Evolutionary conservation across 1,140 invertebrate genomes (phyloP).

Genomic region (Apis cerana): DNA sequence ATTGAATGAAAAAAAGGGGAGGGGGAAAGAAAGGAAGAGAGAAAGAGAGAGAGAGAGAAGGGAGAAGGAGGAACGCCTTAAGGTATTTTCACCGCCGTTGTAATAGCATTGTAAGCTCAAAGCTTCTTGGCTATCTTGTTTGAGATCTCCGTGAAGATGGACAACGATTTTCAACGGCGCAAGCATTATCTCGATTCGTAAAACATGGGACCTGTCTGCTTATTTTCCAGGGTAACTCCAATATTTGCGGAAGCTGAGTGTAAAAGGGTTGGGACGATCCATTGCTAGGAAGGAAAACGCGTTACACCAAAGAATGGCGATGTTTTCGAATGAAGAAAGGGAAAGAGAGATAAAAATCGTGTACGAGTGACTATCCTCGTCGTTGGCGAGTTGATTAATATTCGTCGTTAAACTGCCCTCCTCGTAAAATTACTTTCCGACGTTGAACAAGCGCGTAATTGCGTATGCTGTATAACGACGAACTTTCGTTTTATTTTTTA

Average conservation of each 20-base stretch:
- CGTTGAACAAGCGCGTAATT: slow-evolving; percentile 27
- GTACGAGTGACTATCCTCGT: slow-evolving; percentile 4
- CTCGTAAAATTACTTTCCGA: slow-evolving; percentile 29
- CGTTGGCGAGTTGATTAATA: slow-evolving; percentile 36
- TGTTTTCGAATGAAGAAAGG: not conserved
- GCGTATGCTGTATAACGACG: slow-evolving; percentile 9
- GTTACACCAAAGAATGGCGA: slow-evolving; percentile 4
- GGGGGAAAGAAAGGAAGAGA: no score
- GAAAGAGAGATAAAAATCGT: slow-evolving; percentile 12
- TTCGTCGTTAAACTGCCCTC: slow-evolving; percentile 34
- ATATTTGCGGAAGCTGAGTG: slow-evolving; percentile 33
- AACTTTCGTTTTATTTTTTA: not conserved
- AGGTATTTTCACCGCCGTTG: slow-evolving; percentile 36
- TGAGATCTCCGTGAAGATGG: slow-evolving; percentile 33
- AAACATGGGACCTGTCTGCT: slow-evolving; percentile 29
- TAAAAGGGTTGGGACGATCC: not conserved
- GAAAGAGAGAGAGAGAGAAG: not conserved
- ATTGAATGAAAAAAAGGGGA: not conserved
- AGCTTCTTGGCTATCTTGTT: slow-evolving; percentile 30
- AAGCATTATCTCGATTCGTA: not conserved
- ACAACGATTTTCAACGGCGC: slow-evolving; percentile 9
- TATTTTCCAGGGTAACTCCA: slow-evolving; percentile 35
- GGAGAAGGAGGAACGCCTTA: slow-evolving; percentile 1
- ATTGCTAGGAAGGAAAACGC: slow-evolving; percentile 16
- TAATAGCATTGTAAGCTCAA: slow-evolving; percentile 36